phyloP scores from a whole-genome alignment of 2,888 invertebrate species.

The Volucella zonaria region DNA sequence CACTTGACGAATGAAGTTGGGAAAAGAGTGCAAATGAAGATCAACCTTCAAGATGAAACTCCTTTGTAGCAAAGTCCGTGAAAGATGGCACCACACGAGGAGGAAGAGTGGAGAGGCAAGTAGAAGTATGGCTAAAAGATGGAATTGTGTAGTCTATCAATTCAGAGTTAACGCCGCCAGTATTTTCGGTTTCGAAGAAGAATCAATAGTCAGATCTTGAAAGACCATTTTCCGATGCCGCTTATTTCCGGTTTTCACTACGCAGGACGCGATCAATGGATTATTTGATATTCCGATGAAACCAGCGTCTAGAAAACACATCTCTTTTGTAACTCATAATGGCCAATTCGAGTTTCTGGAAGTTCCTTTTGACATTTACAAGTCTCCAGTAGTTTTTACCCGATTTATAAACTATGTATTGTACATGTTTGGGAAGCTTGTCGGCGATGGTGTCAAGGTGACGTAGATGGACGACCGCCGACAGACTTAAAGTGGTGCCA shows the following conservation, averaged over 20 bases:
- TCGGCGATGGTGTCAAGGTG: constrained; percentile 48
- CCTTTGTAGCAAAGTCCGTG: background rate
- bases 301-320: constrained; percentile 41
- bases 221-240: background rate
- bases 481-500: constrained; percentile 45
- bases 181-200: background rate
- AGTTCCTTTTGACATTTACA: constrained; percentile 72
- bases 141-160: no score
- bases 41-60: background rate
- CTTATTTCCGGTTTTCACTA: background rate
- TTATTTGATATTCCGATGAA: background rate
- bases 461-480: constrained; percentile 70
- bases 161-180: background rate
- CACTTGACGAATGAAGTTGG: background rate
- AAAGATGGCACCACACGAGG: no score
- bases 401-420: constrained; percentile 45
- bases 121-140: no score
- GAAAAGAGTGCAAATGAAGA: no score
- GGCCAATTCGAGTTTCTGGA: constrained; percentile 73
- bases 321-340: constrained; percentile 74
- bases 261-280: background rate
- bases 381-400: constrained; percentile 68
- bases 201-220: background rate
- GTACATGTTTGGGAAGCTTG: constrained; percentile 53
- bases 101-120: no score